These are phyloP conservation scores for Drosophila insularis DNA, from an alignment of 1,140 invertebrate genomes.

Conservation along the genomic window DNA sequence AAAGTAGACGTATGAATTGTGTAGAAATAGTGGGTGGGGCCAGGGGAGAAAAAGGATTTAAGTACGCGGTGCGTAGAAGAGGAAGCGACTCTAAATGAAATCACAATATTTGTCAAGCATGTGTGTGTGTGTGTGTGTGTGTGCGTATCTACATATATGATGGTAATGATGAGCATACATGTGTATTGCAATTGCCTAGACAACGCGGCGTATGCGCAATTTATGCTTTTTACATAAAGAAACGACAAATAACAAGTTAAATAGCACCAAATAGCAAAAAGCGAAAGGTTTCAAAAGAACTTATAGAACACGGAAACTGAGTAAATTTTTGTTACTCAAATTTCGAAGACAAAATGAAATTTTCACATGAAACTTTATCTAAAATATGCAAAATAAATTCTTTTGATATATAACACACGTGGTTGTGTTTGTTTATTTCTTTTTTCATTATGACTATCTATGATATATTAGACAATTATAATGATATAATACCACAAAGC, in stretches of 20 bases:
- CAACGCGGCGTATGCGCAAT: conserved; percentile 42
- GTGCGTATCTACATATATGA: background rate
- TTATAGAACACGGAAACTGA: no score
- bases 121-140: conserved; percentile 1
- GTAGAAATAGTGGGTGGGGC: background rate
- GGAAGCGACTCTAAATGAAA: conserved; percentile 46
- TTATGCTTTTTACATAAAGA: background rate
- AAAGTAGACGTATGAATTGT: background rate
- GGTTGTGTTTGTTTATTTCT: no score
- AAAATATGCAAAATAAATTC: no score
- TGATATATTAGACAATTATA: no score
- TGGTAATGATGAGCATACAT: background rate
- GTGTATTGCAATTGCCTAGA: background rate
- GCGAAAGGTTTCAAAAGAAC: background rate
- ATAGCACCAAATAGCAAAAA: background rate
- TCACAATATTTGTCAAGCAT: conserved; percentile 63
- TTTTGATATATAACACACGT: no score
- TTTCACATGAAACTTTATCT: no score
- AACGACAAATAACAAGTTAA: conserved; percentile 4
- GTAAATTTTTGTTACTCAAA: no score
- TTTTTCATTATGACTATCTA: no score
- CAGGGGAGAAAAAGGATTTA: background rate
- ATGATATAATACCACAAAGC: no score
- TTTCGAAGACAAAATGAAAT: background rate
- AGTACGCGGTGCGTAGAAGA: conserved; percentile 6